Conservation (phyloP, 1,140 invertebrate species). For the Phymorhynchus buccinoides region DNA sequence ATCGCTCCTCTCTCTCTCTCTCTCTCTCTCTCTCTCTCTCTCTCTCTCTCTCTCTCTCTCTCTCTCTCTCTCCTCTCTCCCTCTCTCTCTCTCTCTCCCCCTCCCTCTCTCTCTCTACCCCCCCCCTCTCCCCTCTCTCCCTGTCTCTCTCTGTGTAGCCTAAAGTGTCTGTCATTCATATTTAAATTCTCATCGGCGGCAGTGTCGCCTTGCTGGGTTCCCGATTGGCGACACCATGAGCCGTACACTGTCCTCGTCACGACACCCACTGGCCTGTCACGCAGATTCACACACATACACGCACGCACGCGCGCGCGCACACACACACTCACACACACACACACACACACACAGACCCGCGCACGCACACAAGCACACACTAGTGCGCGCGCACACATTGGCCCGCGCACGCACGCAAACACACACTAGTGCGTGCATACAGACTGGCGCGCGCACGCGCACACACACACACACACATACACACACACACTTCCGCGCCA, state of each 20-base stretch:
- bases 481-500: no score
- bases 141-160: not conserved
- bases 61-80: not conserved
- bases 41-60: not conserved
- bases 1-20: not conserved
- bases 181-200: constrained; percentile 34
- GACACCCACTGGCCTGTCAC: not conserved
- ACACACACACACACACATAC: no score
- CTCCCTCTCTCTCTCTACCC: not conserved
- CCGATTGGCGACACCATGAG: not conserved
- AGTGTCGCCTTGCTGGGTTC: not conserved
- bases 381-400: no score
- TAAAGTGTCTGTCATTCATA: constrained; percentile 33
- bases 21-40: no score
- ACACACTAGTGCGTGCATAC: no score
- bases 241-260: not conserved
- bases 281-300: not conserved
- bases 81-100: not conserved
- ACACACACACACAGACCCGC: no score
- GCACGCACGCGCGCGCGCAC: no score
- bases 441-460: no score
- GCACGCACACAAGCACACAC: no score
- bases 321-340: no score
- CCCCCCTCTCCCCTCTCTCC: not conserved
- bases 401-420: no score